Evolutionary conservation across 2,888 invertebrate genomes (phyloP), one percentile per base, ranked within the genome.

Genomic region (Terebella lapidaria): DNA sequence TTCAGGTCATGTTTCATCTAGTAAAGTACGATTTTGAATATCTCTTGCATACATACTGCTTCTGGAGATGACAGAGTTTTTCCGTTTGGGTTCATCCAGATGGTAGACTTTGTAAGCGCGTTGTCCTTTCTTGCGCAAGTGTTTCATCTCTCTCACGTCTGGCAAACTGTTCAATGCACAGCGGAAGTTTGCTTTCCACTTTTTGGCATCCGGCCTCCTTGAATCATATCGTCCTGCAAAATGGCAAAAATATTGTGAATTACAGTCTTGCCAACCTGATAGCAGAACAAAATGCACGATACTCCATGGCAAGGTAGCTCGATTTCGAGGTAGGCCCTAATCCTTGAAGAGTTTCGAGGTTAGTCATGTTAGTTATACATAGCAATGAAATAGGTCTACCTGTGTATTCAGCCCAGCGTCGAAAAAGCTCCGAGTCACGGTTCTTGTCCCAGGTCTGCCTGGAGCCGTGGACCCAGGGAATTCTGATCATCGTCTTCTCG

Each of bases 171-270:
- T 74, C 49, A 77, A 60, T 0, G 76, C 77, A 68, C 77, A 77
- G 2, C 77, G 65, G 66, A 77, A 77, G 58, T 76, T 77, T 1
- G 77, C 76, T 59, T 77, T 77, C 75, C 74, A 76, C 27, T 71
- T 66, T 55, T 72, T 74, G 1, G 58, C 35, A 18, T 35, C 35
- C 35, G 10, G 10, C 18, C 35, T 35, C 18, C 18, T 35, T 35
- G 35, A 35, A 15, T 35, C 35, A 18, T 35, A 35, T 35, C 18
- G 10, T 35, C 35, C 35, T 35, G 18, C 35, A 35, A 18, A 10
- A 35, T 10, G 18, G 18, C 35, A 35, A 18, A 35, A 15, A 18
- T 35, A 35, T 15, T 35, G n/a, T n/a, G n/a, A n/a, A n/a, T n/a
- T n/a, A n/a, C n/a, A n/a, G n/a, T n/a, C n/a, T n/a, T n/a, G n/a